Conservation (phyloP, 2,113 vertebrate species). For the Rhadina sibilatrix region DNA sequence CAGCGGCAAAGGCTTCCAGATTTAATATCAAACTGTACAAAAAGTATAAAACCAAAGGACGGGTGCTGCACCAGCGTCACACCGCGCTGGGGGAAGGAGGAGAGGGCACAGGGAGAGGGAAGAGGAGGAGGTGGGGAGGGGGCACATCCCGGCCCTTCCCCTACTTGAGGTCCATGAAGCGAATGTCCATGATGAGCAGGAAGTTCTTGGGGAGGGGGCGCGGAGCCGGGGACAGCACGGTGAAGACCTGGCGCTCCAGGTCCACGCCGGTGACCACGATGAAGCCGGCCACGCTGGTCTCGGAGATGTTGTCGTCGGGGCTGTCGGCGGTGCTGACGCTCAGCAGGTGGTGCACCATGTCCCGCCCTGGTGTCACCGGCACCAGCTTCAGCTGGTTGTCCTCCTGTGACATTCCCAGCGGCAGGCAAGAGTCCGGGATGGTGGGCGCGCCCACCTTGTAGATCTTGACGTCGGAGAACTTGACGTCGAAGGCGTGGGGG, state of each 20-base stretch:
- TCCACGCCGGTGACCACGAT: constrained; percentile 95
- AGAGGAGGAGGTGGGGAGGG: too few species aligned
- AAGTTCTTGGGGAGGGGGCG: constrained; percentile 92
- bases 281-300: constrained; percentile 93
- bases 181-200: constrained; percentile 97
- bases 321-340: constrained; percentile 91
- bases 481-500: constrained; percentile 94
- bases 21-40: neutral
- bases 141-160: fast-evolving
- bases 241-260: constrained; percentile 91
- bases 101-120: too few species aligned
- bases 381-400: constrained; percentile 98
- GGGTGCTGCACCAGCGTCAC: neutral
- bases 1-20: neutral
- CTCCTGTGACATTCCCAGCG: constrained; percentile 96
- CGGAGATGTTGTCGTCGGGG: constrained; percentile 80
- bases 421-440: constrained; percentile 96
- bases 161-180: constrained; percentile 95
- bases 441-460: constrained; percentile 97
- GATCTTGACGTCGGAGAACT: constrained; percentile 95
- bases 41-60: neutral
- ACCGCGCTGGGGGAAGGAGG: too few species aligned
- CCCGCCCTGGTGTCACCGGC: constrained; percentile 91
- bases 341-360: constrained; percentile 94
- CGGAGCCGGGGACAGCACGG: constrained; percentile 90